Percentiles rank a stretch among this genome's conserved stretches.
Conservation (phyloP, 2,797 vertebrate species). For the Gymnocypris eckloni region DNA sequence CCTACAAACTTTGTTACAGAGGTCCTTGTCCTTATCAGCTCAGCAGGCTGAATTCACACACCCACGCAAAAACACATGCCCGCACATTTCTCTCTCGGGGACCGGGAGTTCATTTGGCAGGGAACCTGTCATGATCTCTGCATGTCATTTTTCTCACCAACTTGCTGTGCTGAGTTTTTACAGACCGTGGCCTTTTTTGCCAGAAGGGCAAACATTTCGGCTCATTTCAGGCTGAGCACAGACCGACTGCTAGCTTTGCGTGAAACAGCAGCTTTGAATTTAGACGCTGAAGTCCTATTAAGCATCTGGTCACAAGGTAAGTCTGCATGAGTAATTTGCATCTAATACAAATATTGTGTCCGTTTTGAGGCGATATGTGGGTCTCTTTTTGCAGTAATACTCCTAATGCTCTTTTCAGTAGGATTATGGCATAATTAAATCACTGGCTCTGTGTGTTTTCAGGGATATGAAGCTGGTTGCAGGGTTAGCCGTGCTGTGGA, state of each 20-base stretch:
- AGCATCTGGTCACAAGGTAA: slow-evolving; percentile 42
- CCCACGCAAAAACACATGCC: slow-evolving; percentile 23
- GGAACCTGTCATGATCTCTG: slow-evolving; percentile 68
- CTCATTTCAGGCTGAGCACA: slow-evolving; percentile 42
- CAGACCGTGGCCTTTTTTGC: slow-evolving; percentile 46
- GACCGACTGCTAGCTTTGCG: not conserved
- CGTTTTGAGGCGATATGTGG: slow-evolving; percentile 34
- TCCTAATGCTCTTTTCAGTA: slow-evolving; percentile 35
- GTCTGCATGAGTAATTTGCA: slow-evolving; percentile 24
- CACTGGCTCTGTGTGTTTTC: slow-evolving; percentile 34
- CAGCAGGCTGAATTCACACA: slow-evolving; percentile 36
- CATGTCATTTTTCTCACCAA: slow-evolving; percentile 75
- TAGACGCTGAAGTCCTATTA: not conserved
- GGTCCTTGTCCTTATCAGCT: slow-evolving; percentile 41
- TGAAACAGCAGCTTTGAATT: slow-evolving; percentile 8
- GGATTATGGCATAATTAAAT: slow-evolving; percentile 57
- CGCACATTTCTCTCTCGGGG: slow-evolving; percentile 27
- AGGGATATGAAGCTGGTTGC: slow-evolving; percentile 56
- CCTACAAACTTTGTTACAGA: no score
- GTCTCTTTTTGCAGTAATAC: slow-evolving; percentile 20
- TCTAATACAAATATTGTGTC: slow-evolving; percentile 10
- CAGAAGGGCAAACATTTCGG: slow-evolving; percentile 28
- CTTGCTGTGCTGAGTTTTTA: slow-evolving; percentile 60
- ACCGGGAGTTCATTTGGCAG: slow-evolving; percentile 31
- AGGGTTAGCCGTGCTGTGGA: slow-evolving; percentile 42